Evolutionary conservation across 2,888 invertebrate genomes (phyloP).

Genomic region (Noctua janthe): DNA sequence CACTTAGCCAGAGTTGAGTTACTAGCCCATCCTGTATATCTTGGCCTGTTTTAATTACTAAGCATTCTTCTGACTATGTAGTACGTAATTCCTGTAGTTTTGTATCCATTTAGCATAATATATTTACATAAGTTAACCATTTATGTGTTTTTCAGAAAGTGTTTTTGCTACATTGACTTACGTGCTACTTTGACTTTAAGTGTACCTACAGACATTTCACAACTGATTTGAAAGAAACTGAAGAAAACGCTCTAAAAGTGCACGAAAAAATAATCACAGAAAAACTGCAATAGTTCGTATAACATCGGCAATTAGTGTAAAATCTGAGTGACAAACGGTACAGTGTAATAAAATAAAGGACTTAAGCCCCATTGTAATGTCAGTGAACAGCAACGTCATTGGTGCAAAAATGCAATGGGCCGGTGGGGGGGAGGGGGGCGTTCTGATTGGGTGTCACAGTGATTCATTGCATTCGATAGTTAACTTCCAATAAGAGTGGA

Average conservation of each 20-base stretch:
- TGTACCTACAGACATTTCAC: slow-evolving; percentile 13
- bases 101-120: slow-evolving; percentile 12
- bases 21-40: background rate
- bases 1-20: background rate
- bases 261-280: slow-evolving; percentile 2
- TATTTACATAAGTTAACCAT: slow-evolving; percentile 7
- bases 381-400: slow-evolving; percentile 79
- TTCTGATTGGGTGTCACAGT: slow-evolving; percentile 75
- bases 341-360: slow-evolving; percentile 64
- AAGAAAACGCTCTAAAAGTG: slow-evolving; percentile 36
- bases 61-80: slow-evolving; percentile 16
- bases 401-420: slow-evolving; percentile 86
- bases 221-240: background rate
- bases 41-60: background rate
- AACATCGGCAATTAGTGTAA: slow-evolving; percentile 38
- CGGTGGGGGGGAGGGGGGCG: slow-evolving; percentile 79
- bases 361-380: slow-evolving; percentile 77
- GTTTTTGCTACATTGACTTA: background rate
- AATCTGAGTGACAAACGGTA: slow-evolving; percentile 51
- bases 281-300: slow-evolving; percentile 8
- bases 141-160: slow-evolving; percentile 52
- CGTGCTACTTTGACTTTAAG: slow-evolving; percentile 23
- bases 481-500: slow-evolving; percentile 73
- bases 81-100: slow-evolving; percentile 15
- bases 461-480: slow-evolving; percentile 75